phyloP scores from a whole-genome alignment of 2,797 vertebrate species.

The Neoniphon sammara region DNA sequence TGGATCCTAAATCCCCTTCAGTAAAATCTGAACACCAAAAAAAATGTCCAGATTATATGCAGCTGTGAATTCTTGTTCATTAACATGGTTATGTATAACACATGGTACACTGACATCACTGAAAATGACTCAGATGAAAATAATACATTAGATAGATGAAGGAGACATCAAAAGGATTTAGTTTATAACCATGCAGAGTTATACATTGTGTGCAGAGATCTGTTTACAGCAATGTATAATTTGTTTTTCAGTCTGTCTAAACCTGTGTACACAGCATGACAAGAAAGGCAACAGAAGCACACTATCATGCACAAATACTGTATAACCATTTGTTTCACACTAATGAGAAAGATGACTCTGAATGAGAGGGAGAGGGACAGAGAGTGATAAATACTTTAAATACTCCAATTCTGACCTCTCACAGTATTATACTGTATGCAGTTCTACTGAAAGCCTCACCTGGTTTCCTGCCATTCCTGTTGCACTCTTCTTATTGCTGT shows the following conservation, averaged over 20 bases:
- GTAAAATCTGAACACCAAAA: slow-evolving; percentile 13
- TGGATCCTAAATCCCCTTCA: slow-evolving; percentile 26
- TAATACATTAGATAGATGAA: background rate
- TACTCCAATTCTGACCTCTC: background rate
- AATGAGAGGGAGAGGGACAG: background rate
- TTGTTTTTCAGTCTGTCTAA: background rate
- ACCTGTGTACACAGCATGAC: background rate
- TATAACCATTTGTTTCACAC: too few relatives aligned
- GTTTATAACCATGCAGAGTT: slow-evolving; percentile 1
- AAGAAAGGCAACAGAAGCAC: background rate
- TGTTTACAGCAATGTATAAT: background rate
- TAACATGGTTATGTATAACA: slow-evolving; percentile 16
- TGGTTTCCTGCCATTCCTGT: slow-evolving; percentile 54
- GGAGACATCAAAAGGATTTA: background rate
- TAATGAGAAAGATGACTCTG: background rate
- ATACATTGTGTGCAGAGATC: background rate
- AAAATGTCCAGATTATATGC: slow-evolving; percentile 22
- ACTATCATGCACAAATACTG: slow-evolving; percentile 12
- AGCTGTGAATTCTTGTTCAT: slow-evolving; percentile 19
- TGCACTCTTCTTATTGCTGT: slow-evolving; percentile 52
- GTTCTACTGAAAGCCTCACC: slow-evolving; percentile 49
- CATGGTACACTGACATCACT: slow-evolving; percentile 4
- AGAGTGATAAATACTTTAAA: background rate
- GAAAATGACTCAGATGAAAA: background rate
- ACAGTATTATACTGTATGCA: background rate